Evolutionary conservation across 2,113 vertebrate species (phyloP).

Genomic region (Sardina pilchardus): DNA sequence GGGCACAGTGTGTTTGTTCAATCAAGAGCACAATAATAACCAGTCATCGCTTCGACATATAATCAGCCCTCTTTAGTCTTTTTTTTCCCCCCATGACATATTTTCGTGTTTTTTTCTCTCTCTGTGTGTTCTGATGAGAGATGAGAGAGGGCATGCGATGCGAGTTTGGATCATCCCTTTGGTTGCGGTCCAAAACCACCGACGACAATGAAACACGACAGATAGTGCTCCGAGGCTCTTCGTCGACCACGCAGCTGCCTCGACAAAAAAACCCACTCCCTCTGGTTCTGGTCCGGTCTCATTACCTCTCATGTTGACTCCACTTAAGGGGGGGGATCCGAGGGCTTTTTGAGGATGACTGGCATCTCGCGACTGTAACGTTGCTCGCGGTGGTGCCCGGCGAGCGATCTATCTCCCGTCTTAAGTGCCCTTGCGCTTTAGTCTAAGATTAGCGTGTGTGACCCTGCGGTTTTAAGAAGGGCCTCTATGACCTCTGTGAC

Average conservation of each 20-base stretch:
- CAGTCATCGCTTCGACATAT: not conserved
- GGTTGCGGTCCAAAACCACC: not conserved
- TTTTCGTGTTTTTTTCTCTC: not conserved
- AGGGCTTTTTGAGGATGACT: not conserved
- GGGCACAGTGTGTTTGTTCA: conserved; percentile 5
- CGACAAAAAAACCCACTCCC: not conserved
- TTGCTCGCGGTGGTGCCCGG: not conserved
- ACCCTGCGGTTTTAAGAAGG: not conserved
- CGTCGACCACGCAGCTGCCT: not conserved
- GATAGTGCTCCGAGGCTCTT: not conserved
- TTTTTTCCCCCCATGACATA: not conserved
- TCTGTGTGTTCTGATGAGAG: not conserved
- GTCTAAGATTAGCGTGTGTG: not conserved
- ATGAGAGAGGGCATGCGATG: not conserved
- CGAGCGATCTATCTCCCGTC: not conserved
- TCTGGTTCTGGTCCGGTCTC: not conserved
- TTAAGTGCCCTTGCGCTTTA: not conserved
- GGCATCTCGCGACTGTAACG: not conserved
- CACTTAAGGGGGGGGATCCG: not conserved
- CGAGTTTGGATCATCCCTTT: not conserved
- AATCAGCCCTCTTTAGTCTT: not conserved
- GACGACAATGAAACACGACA: not conserved
- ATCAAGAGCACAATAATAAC: conserved; percentile 14
- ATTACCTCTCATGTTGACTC: not conserved
- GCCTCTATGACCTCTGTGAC: not conserved